phyloP scores from a whole-genome alignment of 2,113 vertebrate genomes.

The Anolis sagrei region DNA sequence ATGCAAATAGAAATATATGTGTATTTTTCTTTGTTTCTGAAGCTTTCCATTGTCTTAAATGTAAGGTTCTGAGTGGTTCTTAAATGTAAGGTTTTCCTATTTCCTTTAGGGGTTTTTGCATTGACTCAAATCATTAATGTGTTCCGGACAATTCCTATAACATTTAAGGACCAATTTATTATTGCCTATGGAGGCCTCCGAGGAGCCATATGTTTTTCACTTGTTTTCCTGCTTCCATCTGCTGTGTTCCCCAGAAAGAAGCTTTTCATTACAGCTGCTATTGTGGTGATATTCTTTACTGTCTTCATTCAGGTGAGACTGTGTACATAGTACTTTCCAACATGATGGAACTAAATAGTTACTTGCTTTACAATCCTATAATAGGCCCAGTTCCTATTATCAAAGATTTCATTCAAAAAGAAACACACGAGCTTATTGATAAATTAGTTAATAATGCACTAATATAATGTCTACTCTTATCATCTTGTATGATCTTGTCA shows the following conservation, averaged over 20 bases:
- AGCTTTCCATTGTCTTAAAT: not conserved
- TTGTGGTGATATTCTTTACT: slow-evolving; percentile 94
- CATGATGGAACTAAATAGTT: not conserved
- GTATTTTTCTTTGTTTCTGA: not conserved
- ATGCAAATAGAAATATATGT: not conserved
- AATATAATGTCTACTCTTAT: not conserved
- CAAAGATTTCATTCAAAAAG: not conserved
- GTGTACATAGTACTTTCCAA: slow-evolving; percentile 1
- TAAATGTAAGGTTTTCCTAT: slow-evolving; percentile 38
- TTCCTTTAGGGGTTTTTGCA: slow-evolving; percentile 87
- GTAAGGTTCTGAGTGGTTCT: not conserved
- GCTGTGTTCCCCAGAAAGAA: slow-evolving; percentile 85
- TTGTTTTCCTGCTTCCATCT: slow-evolving; percentile 92
- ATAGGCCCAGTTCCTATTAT: not conserved
- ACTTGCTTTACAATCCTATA: not conserved
- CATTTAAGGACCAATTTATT: slow-evolving; percentile 96
- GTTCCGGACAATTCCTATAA: slow-evolving; percentile 94
- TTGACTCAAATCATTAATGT: slow-evolving; percentile 96
- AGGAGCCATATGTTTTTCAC: slow-evolving; percentile 94
- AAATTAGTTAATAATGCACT: not conserved
- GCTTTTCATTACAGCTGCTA: slow-evolving; percentile 92
- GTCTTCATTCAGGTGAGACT: slow-evolving; percentile 92
- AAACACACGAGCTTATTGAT: not conserved
- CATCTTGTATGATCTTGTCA: not conserved
- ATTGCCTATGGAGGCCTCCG: slow-evolving; percentile 94